Conservation (phyloP, 2,113 vertebrate genomes). For the Ochotona curzoniae region DNA sequence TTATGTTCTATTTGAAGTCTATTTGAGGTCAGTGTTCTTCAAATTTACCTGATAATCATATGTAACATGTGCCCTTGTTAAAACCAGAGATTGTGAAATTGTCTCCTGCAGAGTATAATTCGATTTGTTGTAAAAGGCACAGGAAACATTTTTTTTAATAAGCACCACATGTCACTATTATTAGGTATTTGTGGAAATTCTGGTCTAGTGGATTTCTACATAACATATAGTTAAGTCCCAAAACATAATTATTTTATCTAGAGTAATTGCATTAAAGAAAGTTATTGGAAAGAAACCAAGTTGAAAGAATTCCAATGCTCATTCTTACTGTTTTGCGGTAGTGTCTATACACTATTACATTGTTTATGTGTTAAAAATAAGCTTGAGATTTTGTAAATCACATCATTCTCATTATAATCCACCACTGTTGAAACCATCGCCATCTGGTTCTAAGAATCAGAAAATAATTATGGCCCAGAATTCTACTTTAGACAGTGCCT, state of each 20-base stretch:
- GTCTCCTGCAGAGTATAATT: background rate
- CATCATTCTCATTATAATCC: background rate
- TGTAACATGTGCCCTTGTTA: background rate
- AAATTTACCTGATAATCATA: background rate
- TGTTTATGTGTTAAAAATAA: background rate
- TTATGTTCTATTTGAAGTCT: too few relatives aligned
- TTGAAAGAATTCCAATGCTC: background rate
- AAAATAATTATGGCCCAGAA: background rate
- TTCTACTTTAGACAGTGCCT: background rate
- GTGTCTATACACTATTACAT: background rate
- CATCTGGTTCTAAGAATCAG: background rate
- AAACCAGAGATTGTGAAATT: background rate
- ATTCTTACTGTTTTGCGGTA: background rate
- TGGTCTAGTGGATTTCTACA: background rate
- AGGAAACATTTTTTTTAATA: conserved; percentile 20
- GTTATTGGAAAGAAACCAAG: background rate
- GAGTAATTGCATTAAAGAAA: background rate
- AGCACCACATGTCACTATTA: background rate
- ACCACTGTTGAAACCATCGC: background rate
- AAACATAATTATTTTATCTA: conserved; percentile 18
- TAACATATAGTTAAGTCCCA: background rate
- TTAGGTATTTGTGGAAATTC: background rate
- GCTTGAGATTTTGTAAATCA: conserved; percentile 3
- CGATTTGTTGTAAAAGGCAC: background rate
- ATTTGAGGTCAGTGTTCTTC: background rate